Percentiles rank a stretch among this genome's conserved stretches.
phyloP scores from a whole-genome alignment of 2,113 vertebrate species.

The Hoplias malabaricus region DNA sequence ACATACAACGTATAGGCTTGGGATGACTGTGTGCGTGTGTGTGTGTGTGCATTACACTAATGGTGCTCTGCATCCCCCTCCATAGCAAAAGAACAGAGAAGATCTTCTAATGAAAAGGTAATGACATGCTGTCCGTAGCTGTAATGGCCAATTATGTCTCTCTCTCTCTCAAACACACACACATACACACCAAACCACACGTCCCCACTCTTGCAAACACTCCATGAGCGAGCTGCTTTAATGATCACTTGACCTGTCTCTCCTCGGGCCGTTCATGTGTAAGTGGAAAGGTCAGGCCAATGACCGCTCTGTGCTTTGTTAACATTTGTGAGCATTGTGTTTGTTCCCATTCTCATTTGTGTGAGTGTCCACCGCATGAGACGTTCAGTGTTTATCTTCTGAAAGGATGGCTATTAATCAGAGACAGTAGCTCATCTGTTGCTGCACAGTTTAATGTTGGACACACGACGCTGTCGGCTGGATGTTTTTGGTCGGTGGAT shows the following conservation, averaged over 20 bases:
- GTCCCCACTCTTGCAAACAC: neutral
- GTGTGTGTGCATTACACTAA: conserved; percentile 51
- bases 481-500: too few relatives aligned
- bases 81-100: conserved; percentile 24
- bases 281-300: neutral
- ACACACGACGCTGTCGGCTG: too few relatives aligned
- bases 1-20: neutral
- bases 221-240: neutral
- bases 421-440: too few relatives aligned
- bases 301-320: neutral
- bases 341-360: neutral
- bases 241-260: conserved; percentile 36
- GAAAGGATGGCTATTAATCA: too few relatives aligned
- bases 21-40: conserved; percentile 18
- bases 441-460: too few relatives aligned
- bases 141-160: conserved; percentile 56
- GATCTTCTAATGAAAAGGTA: conserved; percentile 58
- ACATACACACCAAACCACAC: neutral
- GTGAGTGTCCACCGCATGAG: neutral
- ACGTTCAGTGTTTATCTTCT: too few relatives aligned
- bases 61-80: conserved; percentile 34
- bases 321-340: conserved; percentile 2
- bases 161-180: neutral
- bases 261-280: conserved; percentile 5
- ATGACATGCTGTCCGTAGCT: conserved; percentile 51